These are phyloP conservation scores for Bellardia pandia DNA, from an alignment of 2,888 invertebrate species.

Conservation along the genomic window DNA sequence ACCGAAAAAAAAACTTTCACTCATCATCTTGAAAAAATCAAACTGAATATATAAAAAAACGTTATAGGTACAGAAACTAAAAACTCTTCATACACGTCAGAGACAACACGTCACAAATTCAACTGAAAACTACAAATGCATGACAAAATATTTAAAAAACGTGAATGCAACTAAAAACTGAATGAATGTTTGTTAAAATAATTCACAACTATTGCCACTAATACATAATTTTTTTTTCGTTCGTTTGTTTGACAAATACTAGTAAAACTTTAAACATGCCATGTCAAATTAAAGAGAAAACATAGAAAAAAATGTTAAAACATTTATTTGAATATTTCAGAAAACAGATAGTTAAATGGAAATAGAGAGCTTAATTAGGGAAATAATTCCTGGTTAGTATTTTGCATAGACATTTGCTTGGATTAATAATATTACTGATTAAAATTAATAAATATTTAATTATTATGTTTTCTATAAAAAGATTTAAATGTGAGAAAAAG, in stretches of 20 bases:
- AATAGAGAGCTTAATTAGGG: conserved; percentile 6
- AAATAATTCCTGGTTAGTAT: not conserved
- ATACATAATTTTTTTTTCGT: not conserved
- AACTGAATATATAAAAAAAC: not conserved
- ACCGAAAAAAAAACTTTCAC: conserved; percentile 32
- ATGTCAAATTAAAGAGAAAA: conserved; percentile 12
- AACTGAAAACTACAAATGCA: conserved; percentile 7
- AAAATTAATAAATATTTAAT: too few species aligned
- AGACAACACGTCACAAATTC: conserved; percentile 26
- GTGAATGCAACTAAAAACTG: not conserved
- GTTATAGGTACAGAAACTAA: not conserved
- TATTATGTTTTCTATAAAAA: too few species aligned
- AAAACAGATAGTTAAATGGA: not conserved
- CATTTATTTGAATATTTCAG: not conserved
- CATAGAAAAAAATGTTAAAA: not conserved
- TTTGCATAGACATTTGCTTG: not conserved
- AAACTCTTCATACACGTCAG: not conserved
- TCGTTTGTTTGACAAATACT: not conserved
- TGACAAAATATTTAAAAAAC: not conserved
- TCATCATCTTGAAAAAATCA: not conserved
- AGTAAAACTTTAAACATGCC: not conserved
- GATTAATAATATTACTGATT: too few species aligned
- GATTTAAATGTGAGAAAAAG: too few species aligned
- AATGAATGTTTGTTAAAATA: not conserved
- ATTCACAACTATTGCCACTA: not conserved